These are phyloP conservation scores for Scyliorhinus canicula DNA, from an alignment of 2,797 vertebrate species.

Conservation along the genomic window DNA sequence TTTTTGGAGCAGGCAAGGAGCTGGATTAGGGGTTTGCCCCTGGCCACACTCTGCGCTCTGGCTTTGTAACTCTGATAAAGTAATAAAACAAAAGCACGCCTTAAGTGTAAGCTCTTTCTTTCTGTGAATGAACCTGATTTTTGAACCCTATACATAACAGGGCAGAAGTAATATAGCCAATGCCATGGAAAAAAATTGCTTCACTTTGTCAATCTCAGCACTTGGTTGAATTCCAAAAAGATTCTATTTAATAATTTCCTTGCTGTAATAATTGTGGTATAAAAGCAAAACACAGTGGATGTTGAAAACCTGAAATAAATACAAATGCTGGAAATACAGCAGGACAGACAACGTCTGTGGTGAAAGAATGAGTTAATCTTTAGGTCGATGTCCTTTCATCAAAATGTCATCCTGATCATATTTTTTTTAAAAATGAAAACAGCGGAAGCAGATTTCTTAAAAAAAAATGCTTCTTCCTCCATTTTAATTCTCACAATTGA, in stretches of 20 bases:
- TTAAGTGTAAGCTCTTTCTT: neutral
- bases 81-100: neutral
- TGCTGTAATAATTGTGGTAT: neutral
- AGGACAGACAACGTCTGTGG: neutral
- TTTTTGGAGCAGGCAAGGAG: too few relatives aligned
- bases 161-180: neutral
- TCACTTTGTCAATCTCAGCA: neutral
- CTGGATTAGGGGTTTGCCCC: too few relatives aligned
- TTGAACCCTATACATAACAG: neutral
- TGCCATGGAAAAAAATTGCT: neutral
- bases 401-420: neutral
- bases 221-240: neutral
- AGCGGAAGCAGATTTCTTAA: neutral
- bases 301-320: neutral
- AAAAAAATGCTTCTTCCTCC: too few relatives aligned
- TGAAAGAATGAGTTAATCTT: neutral
- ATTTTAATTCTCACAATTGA: conserved; percentile 12
- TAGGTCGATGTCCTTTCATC: neutral
- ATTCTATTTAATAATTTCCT: neutral
- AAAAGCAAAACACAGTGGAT: neutral
- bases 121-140: neutral
- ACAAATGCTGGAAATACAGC: neutral
- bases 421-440: neutral
- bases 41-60: too few relatives aligned
- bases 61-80: too few relatives aligned